Evolutionary conservation across 2,797 vertebrate species (phyloP).

Genomic region (Phoxinus dragarum): DNA sequence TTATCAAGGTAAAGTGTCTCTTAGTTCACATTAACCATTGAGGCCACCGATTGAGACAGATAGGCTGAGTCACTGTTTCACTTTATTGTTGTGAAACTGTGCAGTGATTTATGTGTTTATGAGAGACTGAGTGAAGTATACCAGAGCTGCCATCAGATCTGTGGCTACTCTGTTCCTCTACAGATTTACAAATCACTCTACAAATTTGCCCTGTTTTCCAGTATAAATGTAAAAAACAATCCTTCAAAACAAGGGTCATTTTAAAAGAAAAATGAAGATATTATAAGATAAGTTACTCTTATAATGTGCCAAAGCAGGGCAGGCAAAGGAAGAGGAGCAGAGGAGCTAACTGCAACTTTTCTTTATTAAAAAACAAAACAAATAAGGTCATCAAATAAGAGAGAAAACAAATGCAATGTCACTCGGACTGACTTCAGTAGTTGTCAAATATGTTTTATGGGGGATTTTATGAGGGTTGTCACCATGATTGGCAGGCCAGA

Average conservation of each 20-base stretch:
- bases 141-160: neutral
- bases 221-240: neutral
- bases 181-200: neutral
- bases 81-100: neutral
- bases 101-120: conserved; percentile 4
- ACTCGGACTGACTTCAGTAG: no score
- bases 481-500: no score
- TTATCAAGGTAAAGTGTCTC: conserved; percentile 26
- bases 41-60: neutral
- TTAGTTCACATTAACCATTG: neutral
- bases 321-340: neutral
- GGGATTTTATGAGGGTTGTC: no score
- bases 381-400: neutral
- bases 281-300: neutral
- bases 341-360: neutral
- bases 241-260: neutral
- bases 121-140: neutral
- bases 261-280: neutral
- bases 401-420: neutral
- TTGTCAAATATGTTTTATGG: no score
- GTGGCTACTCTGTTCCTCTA: neutral
- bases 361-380: neutral
- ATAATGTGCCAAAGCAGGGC: neutral
- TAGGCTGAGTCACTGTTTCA: neutral
- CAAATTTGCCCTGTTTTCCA: neutral